Evolutionary conservation across 2,113 vertebrate genomes (phyloP).

Genomic region (Podarcis cretensis): DNA sequence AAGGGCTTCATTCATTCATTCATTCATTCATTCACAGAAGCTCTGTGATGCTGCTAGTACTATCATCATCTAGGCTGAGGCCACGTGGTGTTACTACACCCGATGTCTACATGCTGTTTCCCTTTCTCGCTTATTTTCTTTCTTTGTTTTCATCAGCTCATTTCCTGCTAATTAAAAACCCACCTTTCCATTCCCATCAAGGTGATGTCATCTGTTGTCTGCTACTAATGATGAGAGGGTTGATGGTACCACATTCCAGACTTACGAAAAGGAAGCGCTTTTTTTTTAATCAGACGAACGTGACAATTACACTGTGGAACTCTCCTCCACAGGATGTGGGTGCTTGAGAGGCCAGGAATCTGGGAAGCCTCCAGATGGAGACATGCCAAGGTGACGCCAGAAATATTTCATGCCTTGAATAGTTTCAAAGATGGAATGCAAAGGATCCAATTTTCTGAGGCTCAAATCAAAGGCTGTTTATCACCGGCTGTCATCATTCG

Average conservation of each 20-base stretch:
- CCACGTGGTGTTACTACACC: no score
- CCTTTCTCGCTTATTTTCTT: background rate
- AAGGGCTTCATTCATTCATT: no score
- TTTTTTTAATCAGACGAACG: background rate
- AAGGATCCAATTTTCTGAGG: background rate
- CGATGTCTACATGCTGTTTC: background rate
- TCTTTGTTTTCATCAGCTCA: background rate
- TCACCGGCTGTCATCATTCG: background rate
- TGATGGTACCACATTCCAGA: background rate
- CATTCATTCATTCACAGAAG: no score
- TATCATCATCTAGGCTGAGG: no score
- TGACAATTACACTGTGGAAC: background rate
- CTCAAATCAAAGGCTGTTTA: background rate
- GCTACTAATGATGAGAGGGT: background rate
- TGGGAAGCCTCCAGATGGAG: background rate
- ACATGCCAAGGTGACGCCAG: background rate
- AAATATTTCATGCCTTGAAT: background rate
- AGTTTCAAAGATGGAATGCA: conserved; percentile 3
- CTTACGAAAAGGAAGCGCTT: conserved; percentile 11
- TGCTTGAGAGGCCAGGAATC: background rate
- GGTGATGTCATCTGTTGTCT: background rate
- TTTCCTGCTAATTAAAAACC: background rate
- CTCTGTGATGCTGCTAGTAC: no score
- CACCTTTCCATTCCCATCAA: background rate
- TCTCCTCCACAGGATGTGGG: conserved; percentile 13